These are phyloP conservation scores for Drosophila paucipuncta DNA, from an alignment of 2,888 invertebrate species.

Conservation along the genomic window DNA sequence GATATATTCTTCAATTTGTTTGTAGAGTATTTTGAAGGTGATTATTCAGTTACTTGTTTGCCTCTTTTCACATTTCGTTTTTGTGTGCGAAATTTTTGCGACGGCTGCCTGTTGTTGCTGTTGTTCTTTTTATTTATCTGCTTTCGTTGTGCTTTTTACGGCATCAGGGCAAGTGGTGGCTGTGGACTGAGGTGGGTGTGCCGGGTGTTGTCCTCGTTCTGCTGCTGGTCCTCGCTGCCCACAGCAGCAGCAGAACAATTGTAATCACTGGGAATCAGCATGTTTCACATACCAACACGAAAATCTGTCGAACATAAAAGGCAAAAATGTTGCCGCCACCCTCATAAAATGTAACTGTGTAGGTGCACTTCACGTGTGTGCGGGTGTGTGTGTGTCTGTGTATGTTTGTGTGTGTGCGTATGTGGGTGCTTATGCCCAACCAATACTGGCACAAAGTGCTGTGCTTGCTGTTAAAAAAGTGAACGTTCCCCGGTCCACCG, in stretches of 20 bases:
- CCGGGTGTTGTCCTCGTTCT: slow-evolving; percentile 5
- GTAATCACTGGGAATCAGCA: slow-evolving; percentile 80
- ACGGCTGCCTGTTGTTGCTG: slow-evolving; percentile 29
- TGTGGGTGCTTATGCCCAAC: slow-evolving; percentile 9
- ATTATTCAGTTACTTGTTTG: background rate
- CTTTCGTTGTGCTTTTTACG: slow-evolving; percentile 68
- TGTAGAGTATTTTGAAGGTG: slow-evolving; percentile 25
- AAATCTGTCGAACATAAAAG: slow-evolving; percentile 80
- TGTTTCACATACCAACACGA: slow-evolving; percentile 81
- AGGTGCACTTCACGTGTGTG: slow-evolving; percentile 42
- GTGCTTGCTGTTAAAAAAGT: slow-evolving; percentile 62
- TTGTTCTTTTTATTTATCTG: slow-evolving; percentile 32
- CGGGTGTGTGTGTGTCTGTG: slow-evolving; percentile 12
- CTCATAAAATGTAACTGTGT: slow-evolving; percentile 72
- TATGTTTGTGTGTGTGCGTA: slow-evolving; percentile 8
- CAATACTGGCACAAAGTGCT: slow-evolving; percentile 62
- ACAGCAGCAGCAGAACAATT: slow-evolving; percentile 66
- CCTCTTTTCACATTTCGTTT: slow-evolving; percentile 42
- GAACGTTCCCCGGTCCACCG: slow-evolving; percentile 21
- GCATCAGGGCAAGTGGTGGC: slow-evolving; percentile 46
- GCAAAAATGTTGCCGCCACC: slow-evolving; percentile 72
- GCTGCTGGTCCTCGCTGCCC: slow-evolving; percentile 15
- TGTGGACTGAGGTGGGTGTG: slow-evolving; percentile 1
- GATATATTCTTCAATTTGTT: background rate
- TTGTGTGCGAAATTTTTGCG: slow-evolving; percentile 53